Conservation (phyloP, 1,140 invertebrate genomes). For the Zaprionus lachaisei region DNA sequence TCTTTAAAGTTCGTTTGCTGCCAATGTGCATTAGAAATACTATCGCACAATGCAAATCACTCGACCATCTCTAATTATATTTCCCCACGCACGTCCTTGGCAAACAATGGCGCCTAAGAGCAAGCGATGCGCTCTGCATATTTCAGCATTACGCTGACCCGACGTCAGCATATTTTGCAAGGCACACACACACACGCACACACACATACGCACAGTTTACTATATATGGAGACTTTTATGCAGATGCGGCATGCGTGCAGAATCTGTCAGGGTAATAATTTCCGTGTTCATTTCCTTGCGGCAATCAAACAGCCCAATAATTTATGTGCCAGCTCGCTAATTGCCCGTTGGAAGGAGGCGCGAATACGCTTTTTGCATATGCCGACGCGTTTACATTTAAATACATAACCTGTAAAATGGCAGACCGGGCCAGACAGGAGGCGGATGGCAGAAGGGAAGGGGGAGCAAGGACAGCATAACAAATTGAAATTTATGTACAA, state of each 20-base stretch:
- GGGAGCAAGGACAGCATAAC: constrained; percentile 32
- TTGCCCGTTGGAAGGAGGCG: constrained; percentile 67
- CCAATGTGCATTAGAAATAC: neutral
- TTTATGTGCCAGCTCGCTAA: constrained; percentile 67
- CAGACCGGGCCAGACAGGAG: constrained; percentile 24
- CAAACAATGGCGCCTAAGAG: constrained; percentile 48
- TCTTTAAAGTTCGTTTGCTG: neutral
- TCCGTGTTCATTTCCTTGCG: constrained; percentile 64
- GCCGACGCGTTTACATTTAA: constrained; percentile 50
- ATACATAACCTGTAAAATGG: constrained; percentile 13
- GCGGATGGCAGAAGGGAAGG: neutral
- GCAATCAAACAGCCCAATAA: constrained; percentile 57
- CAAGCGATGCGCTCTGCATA: constrained; percentile 48
- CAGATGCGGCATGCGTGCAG: constrained; percentile 2
- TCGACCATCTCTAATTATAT: constrained; percentile 38
- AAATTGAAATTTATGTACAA: constrained; percentile 79
- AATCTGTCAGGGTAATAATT: constrained; percentile 57
- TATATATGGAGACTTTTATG: neutral
- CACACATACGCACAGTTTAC: constrained; percentile 8
- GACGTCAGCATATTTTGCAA: constrained; percentile 29
- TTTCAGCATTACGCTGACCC: constrained; percentile 47
- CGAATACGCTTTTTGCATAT: constrained; percentile 67
- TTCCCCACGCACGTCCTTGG: constrained; percentile 11
- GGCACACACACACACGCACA: constrained; percentile 3
- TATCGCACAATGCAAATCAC: neutral